Conservation (phyloP, 1,140 invertebrate genomes). For the Euwallacea fornicatus region DNA sequence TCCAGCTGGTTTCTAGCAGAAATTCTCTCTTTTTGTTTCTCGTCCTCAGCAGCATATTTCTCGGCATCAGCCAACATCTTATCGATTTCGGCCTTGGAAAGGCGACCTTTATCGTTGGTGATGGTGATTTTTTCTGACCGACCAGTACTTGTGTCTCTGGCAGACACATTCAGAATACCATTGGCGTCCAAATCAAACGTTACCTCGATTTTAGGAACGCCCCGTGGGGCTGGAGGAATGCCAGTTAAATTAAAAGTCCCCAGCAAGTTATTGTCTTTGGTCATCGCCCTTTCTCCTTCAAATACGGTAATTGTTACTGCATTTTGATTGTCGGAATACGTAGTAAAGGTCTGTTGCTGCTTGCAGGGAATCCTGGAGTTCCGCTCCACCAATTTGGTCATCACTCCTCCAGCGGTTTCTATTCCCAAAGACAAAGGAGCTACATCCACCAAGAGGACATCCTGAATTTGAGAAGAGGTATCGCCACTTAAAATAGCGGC, state of each 20-base stretch:
- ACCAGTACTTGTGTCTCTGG: constrained; percentile 76
- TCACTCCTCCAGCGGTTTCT: constrained; percentile 69
- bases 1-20: constrained; percentile 80
- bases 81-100: constrained; percentile 90
- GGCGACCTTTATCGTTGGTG: constrained; percentile 89
- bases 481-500: constrained; percentile 74
- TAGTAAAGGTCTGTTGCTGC: constrained; percentile 67
- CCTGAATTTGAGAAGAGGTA: constrained; percentile 71
- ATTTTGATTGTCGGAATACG: constrained; percentile 69
- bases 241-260: constrained; percentile 67
- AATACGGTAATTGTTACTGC: constrained; percentile 71
- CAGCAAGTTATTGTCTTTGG: constrained; percentile 51
- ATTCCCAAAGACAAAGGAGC: constrained; percentile 71
- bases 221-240: constrained; percentile 77
- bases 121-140: constrained; percentile 80
- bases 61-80: constrained; percentile 84
- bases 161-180: constrained; percentile 79
- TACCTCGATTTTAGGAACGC: constrained; percentile 89
- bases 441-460: constrained; percentile 74
- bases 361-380: constrained; percentile 72
- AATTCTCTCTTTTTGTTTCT: constrained; percentile 67
- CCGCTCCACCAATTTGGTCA: constrained; percentile 67
- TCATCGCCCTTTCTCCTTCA: constrained; percentile 52
- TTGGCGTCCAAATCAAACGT: constrained; percentile 81
- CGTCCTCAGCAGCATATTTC: constrained; percentile 69